Conservation (phyloP, 2,113 vertebrate genomes). For the Neolamprologus kungweensis region DNA sequence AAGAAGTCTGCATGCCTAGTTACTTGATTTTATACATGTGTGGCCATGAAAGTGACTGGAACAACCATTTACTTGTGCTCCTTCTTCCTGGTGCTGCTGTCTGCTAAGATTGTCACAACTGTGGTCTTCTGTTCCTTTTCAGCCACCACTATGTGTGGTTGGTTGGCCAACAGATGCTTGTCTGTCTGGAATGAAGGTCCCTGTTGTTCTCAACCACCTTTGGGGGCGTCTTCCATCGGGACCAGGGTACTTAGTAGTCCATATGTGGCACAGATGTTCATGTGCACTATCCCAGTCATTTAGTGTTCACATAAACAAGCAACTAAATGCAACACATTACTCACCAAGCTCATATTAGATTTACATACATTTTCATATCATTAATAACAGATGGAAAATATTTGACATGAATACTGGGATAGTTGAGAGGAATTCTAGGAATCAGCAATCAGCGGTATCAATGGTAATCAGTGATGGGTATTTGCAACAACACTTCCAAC, state of each 20-base stretch:
- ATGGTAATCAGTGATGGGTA: background rate
- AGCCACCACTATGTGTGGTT: background rate
- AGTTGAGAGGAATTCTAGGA: background rate
- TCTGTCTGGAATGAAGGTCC: background rate
- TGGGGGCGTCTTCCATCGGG: background rate
- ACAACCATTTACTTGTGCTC: background rate
- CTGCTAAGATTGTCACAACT: background rate
- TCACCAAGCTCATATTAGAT: background rate
- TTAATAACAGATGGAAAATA: background rate
- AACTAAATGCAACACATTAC: background rate
- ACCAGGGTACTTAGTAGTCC: background rate
- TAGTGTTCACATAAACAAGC: background rate
- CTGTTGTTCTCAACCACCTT: background rate
- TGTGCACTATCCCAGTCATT: background rate
- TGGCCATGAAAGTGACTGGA: background rate
- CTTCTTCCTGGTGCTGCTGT: background rate
- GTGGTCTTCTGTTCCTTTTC: background rate
- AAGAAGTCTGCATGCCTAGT: accelerated
- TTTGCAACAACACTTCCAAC: background rate
- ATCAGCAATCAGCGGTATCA: background rate
- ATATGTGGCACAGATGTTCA: background rate
- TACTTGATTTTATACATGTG: background rate
- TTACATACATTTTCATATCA: background rate
- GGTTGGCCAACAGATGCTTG: background rate
- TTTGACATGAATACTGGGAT: background rate